These are phyloP conservation scores for Toxotes jaculatrix DNA, from an alignment of 2,113 vertebrate genomes.

Conservation along the genomic window DNA sequence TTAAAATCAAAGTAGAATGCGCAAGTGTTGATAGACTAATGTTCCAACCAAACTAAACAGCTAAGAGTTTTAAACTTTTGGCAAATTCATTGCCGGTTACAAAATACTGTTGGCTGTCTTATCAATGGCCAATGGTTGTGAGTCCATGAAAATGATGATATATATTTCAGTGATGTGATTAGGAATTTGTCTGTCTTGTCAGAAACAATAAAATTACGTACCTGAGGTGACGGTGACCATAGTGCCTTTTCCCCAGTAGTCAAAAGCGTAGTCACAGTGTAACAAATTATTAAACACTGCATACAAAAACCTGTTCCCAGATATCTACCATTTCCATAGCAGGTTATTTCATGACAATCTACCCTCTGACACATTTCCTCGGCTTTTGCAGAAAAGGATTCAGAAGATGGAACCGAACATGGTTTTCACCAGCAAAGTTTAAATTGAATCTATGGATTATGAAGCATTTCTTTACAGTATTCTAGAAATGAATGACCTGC, in stretches of 20 bases:
- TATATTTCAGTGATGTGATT: not conserved
- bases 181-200: not conserved
- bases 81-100: not conserved
- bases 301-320: conserved; percentile 59
- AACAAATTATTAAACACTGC: conserved; percentile 1
- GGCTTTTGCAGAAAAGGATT: not conserved
- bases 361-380: not conserved
- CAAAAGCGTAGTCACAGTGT: conserved; percentile 69
- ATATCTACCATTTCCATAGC: not conserved
- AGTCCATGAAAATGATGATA: not conserved
- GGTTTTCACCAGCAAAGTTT: not conserved
- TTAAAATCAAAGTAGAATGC: not conserved
- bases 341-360: not conserved
- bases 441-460: not conserved
- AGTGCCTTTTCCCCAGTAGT: conserved; percentile 77
- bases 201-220: conserved; percentile 41
- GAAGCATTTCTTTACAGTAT: not conserved
- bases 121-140: not conserved
- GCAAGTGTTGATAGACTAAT: not conserved
- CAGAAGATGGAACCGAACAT: not conserved
- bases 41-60: not conserved
- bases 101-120: not conserved
- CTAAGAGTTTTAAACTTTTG: not conserved
- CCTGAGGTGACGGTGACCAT: too few relatives aligned
- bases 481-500: not conserved